Percentiles rank a stretch among this genome's conserved stretches.
Conservation (phyloP, 2,888 invertebrate species). For the Anorthoa munda region DNA sequence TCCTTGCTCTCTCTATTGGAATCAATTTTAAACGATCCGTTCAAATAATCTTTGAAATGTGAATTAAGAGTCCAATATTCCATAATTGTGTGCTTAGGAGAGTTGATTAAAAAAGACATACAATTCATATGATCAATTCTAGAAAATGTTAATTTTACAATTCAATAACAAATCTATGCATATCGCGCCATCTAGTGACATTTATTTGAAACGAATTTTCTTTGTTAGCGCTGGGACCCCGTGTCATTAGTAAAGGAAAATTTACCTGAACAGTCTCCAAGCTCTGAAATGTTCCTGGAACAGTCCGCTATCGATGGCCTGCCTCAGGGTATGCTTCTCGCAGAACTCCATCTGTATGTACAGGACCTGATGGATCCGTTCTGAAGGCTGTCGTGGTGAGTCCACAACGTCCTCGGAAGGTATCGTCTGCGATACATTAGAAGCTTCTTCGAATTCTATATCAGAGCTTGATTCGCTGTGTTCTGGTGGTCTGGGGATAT, state of each 20-base stretch:
- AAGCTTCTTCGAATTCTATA: constrained; percentile 92
- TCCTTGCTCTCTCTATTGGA: no score
- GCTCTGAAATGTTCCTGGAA: constrained; percentile 94
- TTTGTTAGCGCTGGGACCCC: no score
- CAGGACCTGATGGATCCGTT: constrained; percentile 91
- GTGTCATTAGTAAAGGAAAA: background rate
- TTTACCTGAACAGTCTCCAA: constrained; percentile 95
- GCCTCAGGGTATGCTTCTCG: constrained; percentile 96
- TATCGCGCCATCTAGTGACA: no score
- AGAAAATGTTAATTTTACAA: no score
- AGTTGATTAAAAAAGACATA: no score
- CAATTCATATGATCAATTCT: no score
- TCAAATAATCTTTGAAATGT: no score
- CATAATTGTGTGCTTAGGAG: no score
- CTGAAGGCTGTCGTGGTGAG: constrained; percentile 71
- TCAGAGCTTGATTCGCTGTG: constrained; percentile 89
- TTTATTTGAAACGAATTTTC: no score
- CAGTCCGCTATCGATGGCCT: constrained; percentile 96
- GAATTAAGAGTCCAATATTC: no score
- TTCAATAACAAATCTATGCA: no score
- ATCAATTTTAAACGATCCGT: no score
- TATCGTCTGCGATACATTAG: constrained; percentile 79
- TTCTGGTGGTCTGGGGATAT: constrained; percentile 82
- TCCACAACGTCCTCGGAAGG: constrained; percentile 80
- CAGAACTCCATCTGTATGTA: constrained; percentile 99